phyloP scores from a whole-genome alignment of 2,888 invertebrate species.

The Acanthoscelides obtectus region DNA sequence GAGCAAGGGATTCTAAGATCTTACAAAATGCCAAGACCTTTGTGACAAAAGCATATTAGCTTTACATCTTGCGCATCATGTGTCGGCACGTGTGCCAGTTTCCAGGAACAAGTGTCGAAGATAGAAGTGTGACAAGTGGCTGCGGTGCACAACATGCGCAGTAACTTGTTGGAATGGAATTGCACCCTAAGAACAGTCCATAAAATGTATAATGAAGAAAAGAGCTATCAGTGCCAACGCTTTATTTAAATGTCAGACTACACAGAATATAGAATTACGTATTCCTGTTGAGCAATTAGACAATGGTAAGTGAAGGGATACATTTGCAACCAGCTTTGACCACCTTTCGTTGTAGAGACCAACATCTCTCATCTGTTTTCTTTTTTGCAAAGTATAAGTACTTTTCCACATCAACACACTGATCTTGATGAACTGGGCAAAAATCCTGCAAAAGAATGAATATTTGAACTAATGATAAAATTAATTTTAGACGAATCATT shows the following conservation, averaged over 20 bases:
- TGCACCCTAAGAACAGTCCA: no score
- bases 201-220: not conserved
- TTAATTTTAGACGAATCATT: no score
- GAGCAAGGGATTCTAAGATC: no score
- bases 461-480: not conserved
- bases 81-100: no score
- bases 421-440: conserved; percentile 22
- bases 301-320: conserved; percentile 8
- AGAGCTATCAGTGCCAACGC: not conserved
- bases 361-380: conserved; percentile 20
- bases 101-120: no score
- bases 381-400: conserved; percentile 25
- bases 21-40: no score
- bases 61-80: no score
- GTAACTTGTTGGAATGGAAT: no score
- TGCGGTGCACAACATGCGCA: no score
- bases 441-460: conserved; percentile 23
- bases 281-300: not conserved
- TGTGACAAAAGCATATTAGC: no score
- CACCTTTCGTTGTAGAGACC: conserved; percentile 23
- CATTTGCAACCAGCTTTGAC: conserved; percentile 30
- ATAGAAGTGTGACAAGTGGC: no score
- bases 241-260: not conserved
- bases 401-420: conserved; percentile 23
- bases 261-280: not conserved